These are phyloP conservation scores for Scaptomyza reducta DNA, from an alignment of 2,888 invertebrate species.

Conservation along the genomic window DNA sequence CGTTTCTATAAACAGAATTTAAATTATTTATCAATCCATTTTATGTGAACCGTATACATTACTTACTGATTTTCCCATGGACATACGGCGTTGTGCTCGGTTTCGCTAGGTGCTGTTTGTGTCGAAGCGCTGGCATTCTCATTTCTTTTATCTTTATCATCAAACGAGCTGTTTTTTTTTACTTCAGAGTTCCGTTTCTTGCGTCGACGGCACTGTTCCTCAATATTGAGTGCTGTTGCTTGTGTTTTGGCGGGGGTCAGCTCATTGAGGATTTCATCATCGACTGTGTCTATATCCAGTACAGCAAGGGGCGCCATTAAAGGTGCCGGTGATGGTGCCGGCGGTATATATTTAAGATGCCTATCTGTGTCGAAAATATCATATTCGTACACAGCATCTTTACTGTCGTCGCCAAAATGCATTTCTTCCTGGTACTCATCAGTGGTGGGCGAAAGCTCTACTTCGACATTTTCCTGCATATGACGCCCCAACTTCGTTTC, in stretches of 20 bases:
- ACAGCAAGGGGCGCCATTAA: constrained; percentile 88
- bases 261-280: constrained; percentile 85
- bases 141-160: constrained; percentile 65
- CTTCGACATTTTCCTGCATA: constrained; percentile 29
- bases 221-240: constrained; percentile 45
- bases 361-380: constrained; percentile 78
- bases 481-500: too few relatives aligned
- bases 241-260: constrained; percentile 13
- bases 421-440: constrained; percentile 83
- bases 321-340: constrained; percentile 83
- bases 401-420: constrained; percentile 73
- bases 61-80: constrained; percentile 99
- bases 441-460: constrained; percentile 83
- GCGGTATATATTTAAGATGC: constrained; percentile 79
- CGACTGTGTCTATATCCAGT: constrained; percentile 88
- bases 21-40: not conserved
- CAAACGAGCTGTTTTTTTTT: constrained; percentile 72
- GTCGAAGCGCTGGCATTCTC: constrained; percentile 25
- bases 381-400: constrained; percentile 75
- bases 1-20: constrained; percentile 87
- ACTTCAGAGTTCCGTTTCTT: constrained; percentile 80
- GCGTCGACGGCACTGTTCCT: constrained; percentile 78
- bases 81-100: constrained; percentile 92
- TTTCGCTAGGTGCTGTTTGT: constrained; percentile 54
- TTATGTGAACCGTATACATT: not conserved